phyloP scores from a whole-genome alignment of 2,797 vertebrate genomes.

The Artibeus jamaicensis region DNA sequence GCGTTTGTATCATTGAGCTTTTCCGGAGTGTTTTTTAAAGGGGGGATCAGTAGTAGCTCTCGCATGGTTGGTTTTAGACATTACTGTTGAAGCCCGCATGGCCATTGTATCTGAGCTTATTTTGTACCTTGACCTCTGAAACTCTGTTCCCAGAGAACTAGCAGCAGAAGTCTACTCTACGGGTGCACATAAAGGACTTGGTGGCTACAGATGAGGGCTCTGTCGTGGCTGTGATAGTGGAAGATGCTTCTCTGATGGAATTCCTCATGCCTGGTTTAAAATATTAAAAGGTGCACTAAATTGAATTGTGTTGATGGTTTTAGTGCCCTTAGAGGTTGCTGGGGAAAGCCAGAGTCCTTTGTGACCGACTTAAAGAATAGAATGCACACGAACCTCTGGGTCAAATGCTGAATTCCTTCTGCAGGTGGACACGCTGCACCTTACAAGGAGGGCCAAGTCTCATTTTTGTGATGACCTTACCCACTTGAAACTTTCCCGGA shows the following conservation, averaged over 20 bases:
- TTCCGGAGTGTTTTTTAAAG: conserved; percentile 32
- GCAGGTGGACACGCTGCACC: conserved; percentile 62
- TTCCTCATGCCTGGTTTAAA: background rate
- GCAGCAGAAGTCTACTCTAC: background rate
- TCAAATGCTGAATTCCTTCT: conserved; percentile 63
- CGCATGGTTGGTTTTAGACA: background rate
- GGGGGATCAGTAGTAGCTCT: background rate
- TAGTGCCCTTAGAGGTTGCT: background rate
- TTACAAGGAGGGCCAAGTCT: conserved; percentile 15
- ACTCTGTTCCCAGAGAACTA: background rate
- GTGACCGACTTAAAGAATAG: background rate
- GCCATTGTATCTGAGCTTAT: background rate
- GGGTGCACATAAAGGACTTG: background rate
- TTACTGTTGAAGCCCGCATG: background rate
- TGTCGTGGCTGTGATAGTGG: background rate
- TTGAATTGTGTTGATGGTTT: conserved; percentile 38
- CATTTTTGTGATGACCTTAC: conserved; percentile 43
- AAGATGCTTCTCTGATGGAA: background rate
- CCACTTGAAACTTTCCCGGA: conserved; percentile 58
- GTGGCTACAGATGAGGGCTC: background rate
- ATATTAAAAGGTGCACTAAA: conserved; percentile 28
- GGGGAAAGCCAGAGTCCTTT: background rate
- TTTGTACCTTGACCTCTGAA: background rate
- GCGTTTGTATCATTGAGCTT: background rate
- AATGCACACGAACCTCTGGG: conserved; percentile 22